Evolutionary conservation across 2,797 vertebrate genomes (phyloP).

Genomic region (Enteromius viviparus): DNA sequence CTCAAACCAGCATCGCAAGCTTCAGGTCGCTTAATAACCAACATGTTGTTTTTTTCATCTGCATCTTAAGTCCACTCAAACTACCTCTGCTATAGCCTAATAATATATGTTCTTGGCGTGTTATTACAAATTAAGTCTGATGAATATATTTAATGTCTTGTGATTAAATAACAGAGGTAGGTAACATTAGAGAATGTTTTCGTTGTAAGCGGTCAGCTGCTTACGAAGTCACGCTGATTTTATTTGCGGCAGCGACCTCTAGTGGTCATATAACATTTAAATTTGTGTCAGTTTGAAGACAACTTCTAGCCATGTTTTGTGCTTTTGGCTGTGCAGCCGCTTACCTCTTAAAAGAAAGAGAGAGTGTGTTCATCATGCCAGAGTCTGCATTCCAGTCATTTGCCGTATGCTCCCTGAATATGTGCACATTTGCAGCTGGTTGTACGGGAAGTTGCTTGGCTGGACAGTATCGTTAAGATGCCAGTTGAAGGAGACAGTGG

Average conservation of each 20-base stretch:
- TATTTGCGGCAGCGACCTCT: constrained; percentile 68
- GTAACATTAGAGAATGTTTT: not conserved
- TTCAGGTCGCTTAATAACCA: no score
- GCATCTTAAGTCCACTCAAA: not conserved
- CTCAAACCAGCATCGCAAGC: no score
- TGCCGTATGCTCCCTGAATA: constrained; percentile 51
- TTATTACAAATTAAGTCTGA: not conserved
- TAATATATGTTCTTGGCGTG: not conserved
- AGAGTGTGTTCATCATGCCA: constrained; percentile 63
- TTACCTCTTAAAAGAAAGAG: constrained; percentile 16
- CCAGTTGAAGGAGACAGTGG: constrained; percentile 58
- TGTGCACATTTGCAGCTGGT: constrained; percentile 72
- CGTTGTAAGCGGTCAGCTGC: not conserved
- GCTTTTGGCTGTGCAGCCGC: not conserved
- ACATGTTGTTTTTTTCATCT: no score
- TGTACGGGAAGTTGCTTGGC: constrained; percentile 77
- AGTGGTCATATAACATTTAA: constrained; percentile 53
- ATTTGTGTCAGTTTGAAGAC: not conserved
- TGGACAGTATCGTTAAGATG: constrained; percentile 7
- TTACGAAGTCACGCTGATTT: constrained; percentile 40
- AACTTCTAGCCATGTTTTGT: not conserved
- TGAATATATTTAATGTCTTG: not conserved
- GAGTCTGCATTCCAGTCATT: constrained; percentile 70
- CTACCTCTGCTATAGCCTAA: not conserved
- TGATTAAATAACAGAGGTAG: not conserved